Base-by-base conservation (phyloP, 2,888 invertebrate genomes). In the Sphaerolaimus hirsutus region DNA sequence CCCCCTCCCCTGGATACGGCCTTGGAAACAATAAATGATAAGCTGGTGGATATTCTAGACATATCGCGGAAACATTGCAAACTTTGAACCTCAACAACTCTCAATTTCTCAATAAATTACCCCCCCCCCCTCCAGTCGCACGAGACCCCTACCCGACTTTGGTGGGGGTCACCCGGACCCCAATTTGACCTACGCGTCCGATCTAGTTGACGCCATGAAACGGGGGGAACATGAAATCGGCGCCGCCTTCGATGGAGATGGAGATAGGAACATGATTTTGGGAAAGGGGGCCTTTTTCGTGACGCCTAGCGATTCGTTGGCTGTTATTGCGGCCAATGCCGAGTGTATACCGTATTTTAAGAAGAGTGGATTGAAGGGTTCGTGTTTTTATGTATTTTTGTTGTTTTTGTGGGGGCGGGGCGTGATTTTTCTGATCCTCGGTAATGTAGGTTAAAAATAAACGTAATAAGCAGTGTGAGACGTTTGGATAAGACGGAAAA, bases 211-310 rank as follows among this genome's bases (percentile, higher is more conserved):
- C 38, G 72, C 74, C 0, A 73, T 82, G 51, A 56, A 64, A 48
- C 58, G 68, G 47, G 75, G 78, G 3, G 67, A 69, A 14, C 75
- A 75, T 60, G 77, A 77, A 59, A 72, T 82, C 56, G 97, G 97
- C 12, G 91, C 87, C 1, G 97, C 97, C 22, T 99, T 97, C 64
- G 97, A 99, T 70, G 97, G 97, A 0, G 97, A 99, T 66, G 97
- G 97, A 50, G 75, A 91, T 64, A 76, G 89, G 49, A 91, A 89
- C 70, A 91, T 91, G 97, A 82, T 97, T 57, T 76, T 99, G 46
- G 97, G 97, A 12, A 75, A 78, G 59, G 76, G 75, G 50, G 91
- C 86, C 2, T 93, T 97, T 70, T 97, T 97, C 69, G 89, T 99
- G 17, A 89, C 86, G 0, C 97, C 97, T 0, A 87, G 84, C 45